Evolutionary conservation across 2,888 invertebrate species (phyloP).

Genomic region (Phytoseiulus persimilis): DNA sequence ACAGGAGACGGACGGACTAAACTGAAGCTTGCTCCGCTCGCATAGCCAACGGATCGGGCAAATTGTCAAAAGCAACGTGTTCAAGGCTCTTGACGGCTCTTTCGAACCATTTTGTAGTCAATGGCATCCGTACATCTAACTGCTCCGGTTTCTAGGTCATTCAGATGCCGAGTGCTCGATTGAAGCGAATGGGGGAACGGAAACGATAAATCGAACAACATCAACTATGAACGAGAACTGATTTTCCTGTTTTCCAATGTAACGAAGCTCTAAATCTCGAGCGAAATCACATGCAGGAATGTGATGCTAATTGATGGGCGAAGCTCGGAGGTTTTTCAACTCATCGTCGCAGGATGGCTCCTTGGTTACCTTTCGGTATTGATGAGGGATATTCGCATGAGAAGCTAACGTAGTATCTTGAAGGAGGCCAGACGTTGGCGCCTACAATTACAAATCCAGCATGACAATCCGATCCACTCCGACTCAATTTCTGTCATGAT

Average conservation of each 20-base stretch:
- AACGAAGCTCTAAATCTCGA: background rate
- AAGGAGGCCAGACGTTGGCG: slow-evolving; percentile 35
- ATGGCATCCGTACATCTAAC: background rate
- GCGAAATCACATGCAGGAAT: background rate
- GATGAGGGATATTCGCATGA: slow-evolving; percentile 35
- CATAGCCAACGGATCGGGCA: background rate
- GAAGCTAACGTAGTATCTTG: slow-evolving; percentile 15
- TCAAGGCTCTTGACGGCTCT: background rate
- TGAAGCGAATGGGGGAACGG: background rate
- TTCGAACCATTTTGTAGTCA: background rate
- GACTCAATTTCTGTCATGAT: background rate
- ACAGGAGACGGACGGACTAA: background rate
- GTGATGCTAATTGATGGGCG: background rate
- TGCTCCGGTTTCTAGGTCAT: background rate
- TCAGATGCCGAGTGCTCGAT: background rate
- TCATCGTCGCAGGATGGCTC: background rate
- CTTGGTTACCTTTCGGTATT: slow-evolving; percentile 36
- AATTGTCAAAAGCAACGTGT: background rate
- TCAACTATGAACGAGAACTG: background rate
- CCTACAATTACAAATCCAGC: slow-evolving; percentile 13
- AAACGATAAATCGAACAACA: background rate
- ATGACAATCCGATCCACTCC: background rate
- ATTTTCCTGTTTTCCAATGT: background rate
- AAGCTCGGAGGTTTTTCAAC: background rate
- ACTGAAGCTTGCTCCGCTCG: background rate